Base-by-base conservation (phyloP, 2,797 vertebrate genomes). In the Siniperca obscura region DNA sequence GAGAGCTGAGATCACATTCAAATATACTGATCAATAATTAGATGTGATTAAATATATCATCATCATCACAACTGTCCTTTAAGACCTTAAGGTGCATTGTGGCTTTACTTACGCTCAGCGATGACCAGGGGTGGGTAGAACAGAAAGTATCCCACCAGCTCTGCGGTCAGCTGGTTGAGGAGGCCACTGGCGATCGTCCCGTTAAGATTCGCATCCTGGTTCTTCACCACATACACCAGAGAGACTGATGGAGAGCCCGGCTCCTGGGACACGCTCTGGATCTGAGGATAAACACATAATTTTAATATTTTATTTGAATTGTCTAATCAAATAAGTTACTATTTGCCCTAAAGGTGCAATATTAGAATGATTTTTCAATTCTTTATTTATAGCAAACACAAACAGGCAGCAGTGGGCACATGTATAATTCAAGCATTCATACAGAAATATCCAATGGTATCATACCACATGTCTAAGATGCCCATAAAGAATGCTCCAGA, bases 91-190 rank as follows among this genome's bases (percentile, higher is more conserved):
- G 56, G 17, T 57, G n/a, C 17, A 19, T 1, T 34, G 11, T 34
- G n/a, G 27, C 36, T 48, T 77, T 50, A 94, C 97, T 96, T 95
- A 99, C 98, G 97, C 92, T 99, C 98, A 2, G 98, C 98, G 5
- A 99, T 99, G 90, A 97, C 95, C 88, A 98, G 96, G 0, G 98
- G 98, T 0, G 98, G 98, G 92, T 97, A 99, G 92, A 97, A 97
- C 76, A 99, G 97, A 65, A 99, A 99, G 95, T 99, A 99, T 38
- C 98, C 98, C 82, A 99, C 97, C 87, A 99, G 95, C 91, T 99
- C 98, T 2, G 98, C 97, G 0, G 97, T 98, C 88, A 99, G 96
- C 92, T 98, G 97, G 91, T 97, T 97, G 56, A 99, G 97, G 46
- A 99, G 97, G 81, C 96, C 96, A 74, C 98, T 99, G 91, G 98